phyloP scores from a whole-genome alignment of 2,113 vertebrate genomes.

The Labrus mixtus region DNA sequence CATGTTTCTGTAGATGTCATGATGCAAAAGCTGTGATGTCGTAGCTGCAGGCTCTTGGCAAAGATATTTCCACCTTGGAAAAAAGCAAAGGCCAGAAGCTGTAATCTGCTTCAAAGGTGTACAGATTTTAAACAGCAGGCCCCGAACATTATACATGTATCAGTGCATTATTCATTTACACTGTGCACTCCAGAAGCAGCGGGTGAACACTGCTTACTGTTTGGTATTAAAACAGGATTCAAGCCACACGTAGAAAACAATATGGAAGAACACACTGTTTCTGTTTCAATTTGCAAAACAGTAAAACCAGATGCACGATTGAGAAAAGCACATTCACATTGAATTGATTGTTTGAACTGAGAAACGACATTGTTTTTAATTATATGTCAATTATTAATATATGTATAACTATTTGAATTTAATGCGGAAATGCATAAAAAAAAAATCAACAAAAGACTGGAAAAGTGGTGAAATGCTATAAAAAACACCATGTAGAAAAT shows the following conservation, averaged over 20 bases:
- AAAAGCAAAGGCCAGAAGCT: conserved; percentile 26
- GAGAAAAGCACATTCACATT: too few relatives aligned
- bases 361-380: too few relatives aligned
- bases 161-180: conserved; percentile 30
- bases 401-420: too few relatives aligned
- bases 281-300: too few relatives aligned
- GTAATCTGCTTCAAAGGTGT: conserved; percentile 39
- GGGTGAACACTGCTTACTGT: not conserved
- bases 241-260: conserved; percentile 15
- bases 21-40: conserved; percentile 50
- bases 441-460: too few relatives aligned
- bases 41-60: conserved; percentile 63
- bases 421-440: too few relatives aligned
- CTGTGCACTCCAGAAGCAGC: conserved; percentile 8
- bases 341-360: too few relatives aligned
- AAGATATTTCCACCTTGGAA: conserved; percentile 40
- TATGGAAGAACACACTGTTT: not conserved
- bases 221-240: conserved; percentile 13
- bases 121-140: conserved; percentile 33
- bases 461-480: too few relatives aligned
- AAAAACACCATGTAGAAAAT: too few relatives aligned
- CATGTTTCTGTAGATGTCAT: conserved; percentile 23
- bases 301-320: too few relatives aligned
- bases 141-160: conserved; percentile 25
- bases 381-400: too few relatives aligned